Evolutionary conservation across 2,113 vertebrate genomes (phyloP), one percentile per base, ranked within the genome.

Genomic region (Scomber scombrus): DNA sequence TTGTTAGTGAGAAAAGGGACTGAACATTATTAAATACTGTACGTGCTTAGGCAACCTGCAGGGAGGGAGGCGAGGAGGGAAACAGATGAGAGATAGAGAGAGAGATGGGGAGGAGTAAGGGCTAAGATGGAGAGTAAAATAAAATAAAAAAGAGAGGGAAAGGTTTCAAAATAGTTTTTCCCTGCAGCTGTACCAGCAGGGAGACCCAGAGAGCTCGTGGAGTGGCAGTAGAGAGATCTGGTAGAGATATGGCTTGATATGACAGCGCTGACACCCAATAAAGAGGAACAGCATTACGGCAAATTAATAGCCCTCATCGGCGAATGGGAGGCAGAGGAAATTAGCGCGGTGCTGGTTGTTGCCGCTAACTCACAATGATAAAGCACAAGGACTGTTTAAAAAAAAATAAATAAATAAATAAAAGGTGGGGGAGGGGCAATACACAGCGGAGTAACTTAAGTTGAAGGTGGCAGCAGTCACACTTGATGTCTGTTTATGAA

Each of bases 181-280:
- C 70, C 65, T 19, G 52, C 60, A 62, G 94, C 92, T 93, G 94
- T 89, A 93, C 90, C 93, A 49, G 73, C 34, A 29, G 76, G n/a
- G 61, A 66, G 60, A 43, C 21, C 47, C 56, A 15, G 34, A 52
- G 74, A 84, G 74, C 40, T 10, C 1, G 10, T 49, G 46, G 70
- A 65, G 65, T 29, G 34, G 45, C 45, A 31, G 62, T 26, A 67
- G 60, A 47, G 64, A 68, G 80, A 68, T 57, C 54, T 15, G 3
- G 46, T 92, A 19, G 93, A 95, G 94, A 96, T 95, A 94, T 92
- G 94, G 88, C 85, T 91, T 93, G 94, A 95, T 96, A 94, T 91
- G 94, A 96, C 95, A 95, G 95, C 94, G 91, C 94, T 93, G 95
- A 95, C 94, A 93, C 89, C 95, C 94, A 96, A 95, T 95, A 95